phyloP scores from a whole-genome alignment of 1,140 invertebrate genomes.

The Argopecten irradians region DNA sequence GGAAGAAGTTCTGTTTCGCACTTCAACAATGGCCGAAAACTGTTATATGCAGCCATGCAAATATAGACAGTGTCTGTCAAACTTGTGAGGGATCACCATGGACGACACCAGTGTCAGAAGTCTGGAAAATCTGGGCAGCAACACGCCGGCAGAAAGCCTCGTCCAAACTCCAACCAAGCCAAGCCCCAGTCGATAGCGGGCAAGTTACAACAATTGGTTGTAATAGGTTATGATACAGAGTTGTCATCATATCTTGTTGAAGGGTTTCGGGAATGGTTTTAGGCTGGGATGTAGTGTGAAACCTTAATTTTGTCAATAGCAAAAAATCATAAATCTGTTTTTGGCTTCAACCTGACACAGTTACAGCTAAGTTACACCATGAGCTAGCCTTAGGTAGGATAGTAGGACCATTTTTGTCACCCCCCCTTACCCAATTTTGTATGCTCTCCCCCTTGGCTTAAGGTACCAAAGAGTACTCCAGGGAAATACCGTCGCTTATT shows the following conservation, averaged over 20 bases:
- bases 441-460: conserved; percentile 9
- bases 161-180: background rate
- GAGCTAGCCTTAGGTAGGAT: background rate
- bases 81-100: background rate
- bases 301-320: background rate
- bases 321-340: background rate
- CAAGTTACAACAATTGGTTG: background rate
- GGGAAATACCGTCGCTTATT: conserved; percentile 39
- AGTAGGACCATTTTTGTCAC: background rate
- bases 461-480: conserved; percentile 24
- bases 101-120: background rate
- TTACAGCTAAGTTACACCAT: background rate
- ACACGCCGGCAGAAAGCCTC: background rate
- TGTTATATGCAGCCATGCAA: background rate
- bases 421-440: conserved; percentile 26
- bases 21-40: background rate
- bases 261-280: background rate
- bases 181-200: conserved; percentile 27
- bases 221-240: background rate
- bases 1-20: background rate
- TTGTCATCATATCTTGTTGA: background rate
- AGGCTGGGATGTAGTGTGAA: background rate
- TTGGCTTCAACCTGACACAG: background rate
- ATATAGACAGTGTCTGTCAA: conserved; percentile 20
- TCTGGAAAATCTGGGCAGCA: background rate